These are phyloP conservation scores for Vipera ursinii DNA, from an alignment of 2,797 vertebrate species.

Conservation along the genomic window DNA sequence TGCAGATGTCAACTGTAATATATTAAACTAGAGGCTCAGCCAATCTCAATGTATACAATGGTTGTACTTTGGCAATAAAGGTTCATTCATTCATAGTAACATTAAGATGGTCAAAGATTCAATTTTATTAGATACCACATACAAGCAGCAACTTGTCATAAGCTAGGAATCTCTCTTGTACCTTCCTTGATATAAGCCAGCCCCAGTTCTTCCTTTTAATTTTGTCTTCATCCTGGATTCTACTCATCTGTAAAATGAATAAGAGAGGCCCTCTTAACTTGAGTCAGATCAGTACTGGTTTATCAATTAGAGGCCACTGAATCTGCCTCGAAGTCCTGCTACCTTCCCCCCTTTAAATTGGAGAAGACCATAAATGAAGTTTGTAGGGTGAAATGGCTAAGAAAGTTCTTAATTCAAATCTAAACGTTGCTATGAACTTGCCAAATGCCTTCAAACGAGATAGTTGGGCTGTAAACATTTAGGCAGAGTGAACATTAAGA, in stretches of 20 bases:
- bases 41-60: too few relatives aligned
- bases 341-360: neutral
- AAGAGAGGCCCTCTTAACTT: neutral
- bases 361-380: neutral
- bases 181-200: neutral
- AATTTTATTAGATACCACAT: neutral
- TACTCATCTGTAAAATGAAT: neutral
- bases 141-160: neutral
- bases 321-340: neutral
- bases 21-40: neutral
- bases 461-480: neutral
- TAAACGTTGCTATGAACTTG: neutral
- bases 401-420: neutral
- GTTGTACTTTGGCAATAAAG: too few relatives aligned
- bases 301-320: neutral
- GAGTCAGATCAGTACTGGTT: neutral
- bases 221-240: neutral
- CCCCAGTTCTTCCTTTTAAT: neutral
- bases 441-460: neutral
- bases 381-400: neutral
- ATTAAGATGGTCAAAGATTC: neutral
- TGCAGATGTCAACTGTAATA: neutral
- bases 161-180: neutral
- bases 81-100: neutral
- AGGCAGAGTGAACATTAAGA: neutral